These are phyloP conservation scores for Pelosia muscerda DNA, from an alignment of 2,888 invertebrate species.

Conservation along the genomic window DNA sequence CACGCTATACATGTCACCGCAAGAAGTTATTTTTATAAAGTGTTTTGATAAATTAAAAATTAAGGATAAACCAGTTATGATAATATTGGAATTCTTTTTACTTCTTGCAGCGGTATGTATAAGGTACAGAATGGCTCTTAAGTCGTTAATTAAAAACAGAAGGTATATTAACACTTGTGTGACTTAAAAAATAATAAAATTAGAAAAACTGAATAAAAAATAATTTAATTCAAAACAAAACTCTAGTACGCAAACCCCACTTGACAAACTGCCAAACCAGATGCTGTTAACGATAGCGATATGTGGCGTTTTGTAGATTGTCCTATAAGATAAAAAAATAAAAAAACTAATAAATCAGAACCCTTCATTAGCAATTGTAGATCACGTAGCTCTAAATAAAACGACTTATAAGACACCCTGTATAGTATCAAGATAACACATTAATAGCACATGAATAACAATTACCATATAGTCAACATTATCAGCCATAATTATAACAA, in stretches of 20 bases:
- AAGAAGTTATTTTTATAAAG: background rate
- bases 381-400: background rate
- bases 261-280: background rate
- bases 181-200: background rate
- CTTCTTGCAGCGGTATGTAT: background rate
- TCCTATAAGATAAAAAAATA: too few species aligned
- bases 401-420: background rate
- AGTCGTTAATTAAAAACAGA: background rate
- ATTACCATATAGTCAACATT: background rate
- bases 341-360: background rate
- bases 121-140: background rate
- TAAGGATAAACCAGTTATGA: background rate
- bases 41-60: background rate
- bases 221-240: background rate
- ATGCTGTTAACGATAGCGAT: too few species aligned
- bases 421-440: background rate
- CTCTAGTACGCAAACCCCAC: background rate
- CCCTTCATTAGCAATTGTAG: background rate
- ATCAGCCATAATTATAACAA: conserved; percentile 5
- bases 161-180: background rate
- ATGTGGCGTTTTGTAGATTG: too few species aligned
- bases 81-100: background rate
- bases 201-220: background rate
- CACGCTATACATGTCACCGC: background rate
- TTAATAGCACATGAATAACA: background rate